These are phyloP conservation scores for Parapsyche elsis DNA, from an alignment of 1,140 invertebrate species.

Conservation along the genomic window DNA sequence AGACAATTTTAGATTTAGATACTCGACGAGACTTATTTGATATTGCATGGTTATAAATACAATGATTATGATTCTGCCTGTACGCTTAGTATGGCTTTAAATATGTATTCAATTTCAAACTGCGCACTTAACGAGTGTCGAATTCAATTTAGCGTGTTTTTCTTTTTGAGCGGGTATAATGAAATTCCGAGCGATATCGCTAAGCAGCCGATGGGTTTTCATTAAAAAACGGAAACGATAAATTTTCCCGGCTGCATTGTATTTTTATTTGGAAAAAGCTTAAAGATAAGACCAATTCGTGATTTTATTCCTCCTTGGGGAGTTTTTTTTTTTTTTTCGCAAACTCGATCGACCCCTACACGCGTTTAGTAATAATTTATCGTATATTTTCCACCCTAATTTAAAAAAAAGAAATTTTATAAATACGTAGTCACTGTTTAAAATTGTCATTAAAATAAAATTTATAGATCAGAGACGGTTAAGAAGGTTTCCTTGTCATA, in stretches of 20 bases:
- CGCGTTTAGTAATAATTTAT: background rate
- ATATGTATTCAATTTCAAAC: too few relatives aligned
- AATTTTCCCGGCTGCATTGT: slow-evolving; percentile 49
- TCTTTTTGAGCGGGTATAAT: background rate
- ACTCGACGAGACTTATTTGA: background rate
- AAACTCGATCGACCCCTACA: slow-evolving; percentile 13
- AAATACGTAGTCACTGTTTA: background rate
- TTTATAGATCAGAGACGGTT: background rate
- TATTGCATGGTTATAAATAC: background rate
- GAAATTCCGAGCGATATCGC: slow-evolving; percentile 5
- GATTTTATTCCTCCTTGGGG: slow-evolving; percentile 50
- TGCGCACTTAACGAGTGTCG: too few relatives aligned
- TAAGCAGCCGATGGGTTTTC: slow-evolving; percentile 29
- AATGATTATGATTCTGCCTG: background rate
- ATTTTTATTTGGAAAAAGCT: slow-evolving; percentile 42
- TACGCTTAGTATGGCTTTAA: background rate
- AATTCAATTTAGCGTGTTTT: too few relatives aligned
- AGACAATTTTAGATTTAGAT: background rate
- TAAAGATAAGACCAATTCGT: slow-evolving; percentile 53
- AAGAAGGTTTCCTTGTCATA: too few relatives aligned
- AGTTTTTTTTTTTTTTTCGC: slow-evolving; percentile 46
- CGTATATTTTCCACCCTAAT: background rate
- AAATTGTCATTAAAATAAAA: background rate
- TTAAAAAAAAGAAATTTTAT: background rate
- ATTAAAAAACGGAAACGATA: slow-evolving; percentile 55